Conservation (phyloP, 2,797 vertebrate genomes). For the Decapterus maruadsi region DNA sequence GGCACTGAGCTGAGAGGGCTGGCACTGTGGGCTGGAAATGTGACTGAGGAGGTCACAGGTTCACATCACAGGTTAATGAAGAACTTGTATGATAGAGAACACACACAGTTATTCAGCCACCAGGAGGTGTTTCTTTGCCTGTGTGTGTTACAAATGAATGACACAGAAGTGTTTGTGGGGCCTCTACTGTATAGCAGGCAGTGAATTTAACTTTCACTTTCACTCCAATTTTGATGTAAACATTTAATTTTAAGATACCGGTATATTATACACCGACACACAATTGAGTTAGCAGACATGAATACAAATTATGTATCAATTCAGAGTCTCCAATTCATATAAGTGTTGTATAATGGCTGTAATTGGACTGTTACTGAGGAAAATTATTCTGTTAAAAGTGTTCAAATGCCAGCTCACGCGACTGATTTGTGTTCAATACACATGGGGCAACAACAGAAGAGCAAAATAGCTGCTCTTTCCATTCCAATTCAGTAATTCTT, state of each 20-base stretch:
- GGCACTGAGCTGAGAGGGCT: constrained; percentile 53
- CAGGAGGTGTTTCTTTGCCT: constrained; percentile 28
- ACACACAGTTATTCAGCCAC: constrained; percentile 24
- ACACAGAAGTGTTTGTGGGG: neutral
- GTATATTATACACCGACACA: neutral
- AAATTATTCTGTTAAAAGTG: neutral
- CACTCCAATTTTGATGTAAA: no score
- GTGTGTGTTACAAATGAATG: neutral
- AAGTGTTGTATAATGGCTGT: neutral
- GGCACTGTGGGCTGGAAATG: constrained; percentile 66
- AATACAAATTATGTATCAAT: neutral
- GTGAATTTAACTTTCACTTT: neutral
- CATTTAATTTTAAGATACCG: neutral
- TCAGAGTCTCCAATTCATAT: neutral
- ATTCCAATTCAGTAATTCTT: no score
- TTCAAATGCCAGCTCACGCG: no score
- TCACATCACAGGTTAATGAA: constrained; percentile 71
- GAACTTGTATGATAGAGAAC: constrained; percentile 53
- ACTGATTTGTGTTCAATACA: neutral
- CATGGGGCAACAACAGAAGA: neutral
- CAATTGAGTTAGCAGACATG: neutral
- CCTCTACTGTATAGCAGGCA: neutral
- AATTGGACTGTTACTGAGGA: neutral
- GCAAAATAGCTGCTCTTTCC: no score
- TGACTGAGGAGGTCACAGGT: constrained; percentile 61